Conservation (phyloP, 2,888 invertebrate genomes). For the Zeuzera pyrina region DNA sequence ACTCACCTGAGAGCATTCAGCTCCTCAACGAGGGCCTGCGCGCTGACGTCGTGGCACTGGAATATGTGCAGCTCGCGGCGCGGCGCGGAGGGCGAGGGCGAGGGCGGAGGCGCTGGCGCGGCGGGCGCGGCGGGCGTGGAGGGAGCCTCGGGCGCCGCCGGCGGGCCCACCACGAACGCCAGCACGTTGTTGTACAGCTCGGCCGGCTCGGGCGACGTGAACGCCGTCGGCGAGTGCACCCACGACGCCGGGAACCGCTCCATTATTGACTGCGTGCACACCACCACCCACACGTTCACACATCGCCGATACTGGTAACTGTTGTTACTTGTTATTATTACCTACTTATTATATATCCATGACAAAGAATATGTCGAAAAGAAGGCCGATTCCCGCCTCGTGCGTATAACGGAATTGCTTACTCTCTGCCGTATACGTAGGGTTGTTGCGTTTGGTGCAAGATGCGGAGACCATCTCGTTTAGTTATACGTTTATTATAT, state of each 20-base stretch:
- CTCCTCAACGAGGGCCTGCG: slow-evolving; percentile 86
- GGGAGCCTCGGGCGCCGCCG: slow-evolving; percentile 20
- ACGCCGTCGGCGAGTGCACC: slow-evolving; percentile 97
- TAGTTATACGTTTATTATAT: no score
- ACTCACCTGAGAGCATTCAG: slow-evolving; percentile 78
- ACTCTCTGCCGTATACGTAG: no score
- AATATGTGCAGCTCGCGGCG: slow-evolving; percentile 98
- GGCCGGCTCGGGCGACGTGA: slow-evolving; percentile 94
- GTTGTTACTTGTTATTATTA: no score
- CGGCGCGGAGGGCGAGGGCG: slow-evolving; percentile 23
- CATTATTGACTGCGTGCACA: slow-evolving; percentile 86
- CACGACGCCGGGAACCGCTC: slow-evolving; percentile 95
- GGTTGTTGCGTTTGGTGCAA: no score
- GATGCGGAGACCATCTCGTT: no score
- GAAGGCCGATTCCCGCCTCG: no score
- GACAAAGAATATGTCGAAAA: no score
- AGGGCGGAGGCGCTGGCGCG: slow-evolving; percentile 5
- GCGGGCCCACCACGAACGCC: slow-evolving; percentile 92
- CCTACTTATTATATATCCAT: no score
- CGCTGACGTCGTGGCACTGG: slow-evolving; percentile 85
- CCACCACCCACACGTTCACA: background rate
- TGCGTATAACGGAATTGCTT: no score
- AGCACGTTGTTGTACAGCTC: slow-evolving; percentile 99
- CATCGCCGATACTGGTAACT: no score
- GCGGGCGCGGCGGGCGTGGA: slow-evolving; percentile 9